Base-by-base conservation (phyloP, 2,113 vertebrate genomes). In the Melanocharis versteri region DNA sequence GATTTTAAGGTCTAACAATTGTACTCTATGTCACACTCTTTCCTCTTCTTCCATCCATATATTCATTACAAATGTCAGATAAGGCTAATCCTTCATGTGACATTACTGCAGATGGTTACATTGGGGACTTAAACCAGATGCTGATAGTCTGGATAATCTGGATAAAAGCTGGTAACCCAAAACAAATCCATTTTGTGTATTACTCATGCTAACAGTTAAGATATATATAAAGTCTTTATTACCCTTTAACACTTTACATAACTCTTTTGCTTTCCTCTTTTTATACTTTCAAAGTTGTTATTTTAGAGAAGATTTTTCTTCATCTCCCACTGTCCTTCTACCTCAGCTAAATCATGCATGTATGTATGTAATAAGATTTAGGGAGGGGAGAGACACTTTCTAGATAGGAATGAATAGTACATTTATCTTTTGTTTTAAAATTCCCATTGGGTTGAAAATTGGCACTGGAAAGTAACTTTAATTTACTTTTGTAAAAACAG, bases 121-220 rank as follows among this genome's bases (percentile, higher is more conserved):
- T 21, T 73, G 93, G 65, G 68, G 92, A 87, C 89, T 97, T 97
- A 92, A 91, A 94, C 72, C 78, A 96, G 89, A 95, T 96, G 86
- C 79, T 94, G 83, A 89, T 90, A 90, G 92, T 97, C 94, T 87
- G 92, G 95, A 95, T 97, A 97, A 97, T 97, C 97, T 96, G 96
- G 83, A 95, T 95, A 88, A 96, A 97, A 96, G 80, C 92, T 93
- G 64, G 91, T 97, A 96, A 96, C 83, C 56, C 83, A 94, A 96
- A 96, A 57, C 47, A 96, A 96, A 97, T 96, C 95, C 91, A 90
- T 96, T 95, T 97, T 96, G 40, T 80, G 54, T 93, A 96, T 96
- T 94, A 94, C 85, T 96, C 54, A 71, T 85, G 76, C 57, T 94
- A 93, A 73, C 61, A 57, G 85, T 93, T 88, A 70, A 89, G 47